Base-by-base conservation (phyloP, 64 coral and sea anemone genomes). In the Dendronephthya gigantea region DNA sequence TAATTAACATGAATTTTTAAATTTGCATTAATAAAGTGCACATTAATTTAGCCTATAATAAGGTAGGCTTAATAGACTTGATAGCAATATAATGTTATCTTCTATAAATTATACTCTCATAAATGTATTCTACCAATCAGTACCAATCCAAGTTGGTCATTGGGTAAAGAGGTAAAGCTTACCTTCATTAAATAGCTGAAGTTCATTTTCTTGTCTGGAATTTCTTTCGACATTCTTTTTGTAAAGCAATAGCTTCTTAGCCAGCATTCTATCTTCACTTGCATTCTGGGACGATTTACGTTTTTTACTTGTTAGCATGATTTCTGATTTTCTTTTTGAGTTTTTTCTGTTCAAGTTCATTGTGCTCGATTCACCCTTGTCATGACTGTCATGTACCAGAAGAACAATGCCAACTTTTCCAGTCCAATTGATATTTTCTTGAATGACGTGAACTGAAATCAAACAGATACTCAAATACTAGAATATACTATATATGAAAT, bases 361-460 rank as follows among this genome's bases (percentile, higher is more conserved):
- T 4, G 41, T 45, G 11, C 5, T 66, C 4, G 58, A 66, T 5
- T 5, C 2, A n/a, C 6, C 22, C 58, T 5, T 17, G 22, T 3
- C 56, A 55, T 51, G 35, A 41, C 32, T 38, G n/a, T n/a, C n/a
- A n/a, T n/a, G n/a, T 68, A 39, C 30, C 50, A 40, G 39, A 50
- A 82, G 49, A 50, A 88, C 48, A 23, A 83, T 82, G 32, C 22
- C 37, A 38, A 82, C 37, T 27, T 83, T 82, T 40, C 81, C 75
- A 32, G 72, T 36, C 87, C 87, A 82, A 38, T 83, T 88, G 22
- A 83, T 29, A 1, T 55, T 55, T 55, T 88, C 81, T 70, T 88
- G 87, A 49, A 88, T 88, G 0, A 88, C 87, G 83, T 88, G 87
- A 22, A 88, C 87, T 88, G 33, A 28, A 82, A 48, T 50, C 23